Conservation (phyloP, 2,888 invertebrate genomes). For the Dicyrtoma fusca region DNA sequence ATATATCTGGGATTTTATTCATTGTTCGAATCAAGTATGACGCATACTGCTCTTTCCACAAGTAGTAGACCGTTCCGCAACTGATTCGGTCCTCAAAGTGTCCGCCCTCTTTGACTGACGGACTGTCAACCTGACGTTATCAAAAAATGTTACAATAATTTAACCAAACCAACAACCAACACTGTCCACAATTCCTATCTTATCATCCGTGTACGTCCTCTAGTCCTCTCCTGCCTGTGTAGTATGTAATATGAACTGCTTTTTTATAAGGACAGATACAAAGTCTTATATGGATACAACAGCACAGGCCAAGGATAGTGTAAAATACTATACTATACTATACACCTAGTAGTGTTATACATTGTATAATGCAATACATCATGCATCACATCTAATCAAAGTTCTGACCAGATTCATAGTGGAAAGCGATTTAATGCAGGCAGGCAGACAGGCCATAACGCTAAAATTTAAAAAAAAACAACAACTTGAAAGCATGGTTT, state of each 20-base stretch:
- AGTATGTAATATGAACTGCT: not conserved
- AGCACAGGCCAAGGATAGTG: too few species aligned
- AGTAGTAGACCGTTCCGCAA: slow-evolving; percentile 24
- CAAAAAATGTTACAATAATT: slow-evolving; percentile 25
- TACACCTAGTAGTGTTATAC: too few species aligned
- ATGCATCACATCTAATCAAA: too few species aligned
- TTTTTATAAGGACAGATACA: not conserved
- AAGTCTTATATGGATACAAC: too few species aligned
- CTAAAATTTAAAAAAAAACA: too few species aligned
- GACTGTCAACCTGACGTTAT: slow-evolving; percentile 32
- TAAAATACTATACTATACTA: too few species aligned
- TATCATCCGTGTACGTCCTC: slow-evolving; percentile 11
- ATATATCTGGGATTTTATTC: not conserved
- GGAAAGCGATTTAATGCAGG: too few species aligned
- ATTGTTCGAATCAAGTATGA: slow-evolving; percentile 16
- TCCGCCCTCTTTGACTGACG: slow-evolving; percentile 31
- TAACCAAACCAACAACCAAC: not conserved
- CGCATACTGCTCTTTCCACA: not conserved
- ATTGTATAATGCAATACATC: too few species aligned
- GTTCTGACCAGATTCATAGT: too few species aligned
- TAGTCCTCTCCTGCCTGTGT: not conserved
- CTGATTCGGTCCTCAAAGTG: slow-evolving; percentile 28
- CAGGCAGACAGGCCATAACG: too few species aligned
- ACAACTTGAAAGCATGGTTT: too few species aligned
- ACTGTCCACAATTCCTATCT: slow-evolving; percentile 17